Evolutionary conservation across 2,797 vertebrate species (phyloP), one percentile per base, ranked within the genome.

Genomic region (Spheniscus humboldti): DNA sequence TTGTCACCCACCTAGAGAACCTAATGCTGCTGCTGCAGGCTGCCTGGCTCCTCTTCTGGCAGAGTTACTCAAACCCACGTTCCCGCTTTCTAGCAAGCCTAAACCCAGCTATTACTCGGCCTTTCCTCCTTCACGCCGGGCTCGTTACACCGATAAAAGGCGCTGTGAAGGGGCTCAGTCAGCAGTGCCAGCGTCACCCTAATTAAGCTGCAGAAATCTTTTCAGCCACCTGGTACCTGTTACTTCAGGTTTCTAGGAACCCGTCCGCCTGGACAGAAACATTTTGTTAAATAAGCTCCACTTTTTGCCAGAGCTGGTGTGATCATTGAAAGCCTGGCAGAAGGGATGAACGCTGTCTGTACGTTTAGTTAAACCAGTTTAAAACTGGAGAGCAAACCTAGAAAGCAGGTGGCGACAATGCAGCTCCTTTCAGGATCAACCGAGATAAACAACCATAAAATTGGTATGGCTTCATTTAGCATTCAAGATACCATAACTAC

Each of bases 21-120:
- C 50, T 22, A 30, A 82, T 0, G 3, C 45, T 31, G 35, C 20
- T 8, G 48, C 60, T 53, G 60, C 52, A 39, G 53, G 2, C n/a
- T 0, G 0, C 45, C 27, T 7, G 0, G n/a, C 41, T 74, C 20
- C 43, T 73, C 71, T 86, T 60, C 52, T 16, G 16, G 27, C 3
- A 1, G 7, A 48, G 28, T 52, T 47, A 33, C 17, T 73, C 59
- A 64, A 62, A 57, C 43, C 22, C 20, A 37, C 9, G 52, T 87
- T 67, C 43, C 45, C 4, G 0, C 85, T 73, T 63, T 56, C 41
- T 11, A 48, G 59, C 30, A 47, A 80, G 37, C 50, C 53, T 43
- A 31, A 41, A 45, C 12, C 30, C 60, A 78, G 66, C 37, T 43
- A 3, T 23, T 56, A 14, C 33, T 57, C 13, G 4, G 41, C 50